Evolutionary conservation across 2,797 vertebrate genomes (phyloP).

Genomic region (Sphenodon punctatus): DNA sequence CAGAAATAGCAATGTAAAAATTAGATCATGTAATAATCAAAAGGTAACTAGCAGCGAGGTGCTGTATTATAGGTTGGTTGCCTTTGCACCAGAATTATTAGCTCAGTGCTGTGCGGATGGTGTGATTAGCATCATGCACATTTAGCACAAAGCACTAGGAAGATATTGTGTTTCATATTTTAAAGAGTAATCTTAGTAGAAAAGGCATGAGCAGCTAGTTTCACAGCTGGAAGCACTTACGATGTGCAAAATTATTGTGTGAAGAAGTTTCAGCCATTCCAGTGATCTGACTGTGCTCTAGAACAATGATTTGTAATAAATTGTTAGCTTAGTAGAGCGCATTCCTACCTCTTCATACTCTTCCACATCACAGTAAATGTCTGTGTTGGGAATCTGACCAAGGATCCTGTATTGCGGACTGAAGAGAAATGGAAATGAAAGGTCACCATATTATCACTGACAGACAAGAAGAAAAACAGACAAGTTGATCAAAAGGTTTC

Average conservation of each 20-base stretch:
- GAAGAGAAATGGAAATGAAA: conserved; percentile 35
- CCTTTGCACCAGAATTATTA: not conserved
- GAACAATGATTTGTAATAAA: not conserved
- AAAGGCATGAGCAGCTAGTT: not conserved
- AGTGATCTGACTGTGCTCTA: not conserved
- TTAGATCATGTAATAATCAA: not conserved
- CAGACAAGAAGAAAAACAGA: not conserved
- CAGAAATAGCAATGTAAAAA: not conserved
- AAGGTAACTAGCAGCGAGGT: not conserved
- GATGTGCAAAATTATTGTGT: not conserved
- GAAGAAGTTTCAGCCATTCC: not conserved
- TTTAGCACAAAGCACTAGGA: not conserved
- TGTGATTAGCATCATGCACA: rapidly evolving
- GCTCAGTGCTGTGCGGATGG: not conserved
- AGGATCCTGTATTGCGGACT: conserved; percentile 89
- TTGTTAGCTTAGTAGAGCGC: too few species aligned
- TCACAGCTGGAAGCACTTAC: not conserved
- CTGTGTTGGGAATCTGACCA: conserved; percentile 86
- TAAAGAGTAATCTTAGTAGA: not conserved
- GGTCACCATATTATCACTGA: not conserved
- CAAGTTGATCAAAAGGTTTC: not conserved
- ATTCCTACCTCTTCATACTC: conserved; percentile 89
- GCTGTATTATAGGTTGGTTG: not conserved
- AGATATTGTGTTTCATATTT: not conserved
- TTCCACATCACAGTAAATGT: conserved; percentile 88